Base-by-base conservation (phyloP, 2,113 vertebrate genomes). In the Urocitellus parryii region DNA sequence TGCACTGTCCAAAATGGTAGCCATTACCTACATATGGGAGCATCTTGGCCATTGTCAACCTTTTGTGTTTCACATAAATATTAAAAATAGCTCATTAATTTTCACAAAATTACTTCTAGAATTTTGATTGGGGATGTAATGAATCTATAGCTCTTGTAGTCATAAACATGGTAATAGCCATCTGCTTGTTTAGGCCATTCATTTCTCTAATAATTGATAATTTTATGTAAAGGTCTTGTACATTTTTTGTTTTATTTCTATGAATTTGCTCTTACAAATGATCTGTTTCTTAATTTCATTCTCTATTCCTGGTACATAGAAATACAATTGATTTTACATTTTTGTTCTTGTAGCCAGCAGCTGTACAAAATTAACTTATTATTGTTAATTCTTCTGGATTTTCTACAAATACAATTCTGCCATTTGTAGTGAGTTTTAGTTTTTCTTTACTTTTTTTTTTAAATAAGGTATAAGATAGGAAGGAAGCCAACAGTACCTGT, bases 351-450 rank as follows among this genome's bases (percentile, higher is more conserved):
- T 16, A 63, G 84, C 25, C 14, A 89, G 22, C 29, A 92, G 20
- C 25, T 92, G 17, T 63, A 76, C 63, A 89, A 85, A 91, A 74
- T 88, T 79, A 95, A 58, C 3, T 93, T 70, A 91, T 56, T 88
- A n/a, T 92, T 81, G 63, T 24, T 73, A 32, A 39, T 82, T 94
- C 11, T 82, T 89, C 85, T 48, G 45, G 80, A 78, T 76, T 88
- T 92, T 73, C 80, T 77, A 1, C 13, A 39, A 91, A 83, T 1
- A 4, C 18, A 80, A 4, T 80, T 72, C 53, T 95, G 8, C 13
- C 58, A 61, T 94, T 92, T 22, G 18, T 85, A 91, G 68, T 88
- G 81, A 61, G 25, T n/a, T 93, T 67, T 37, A 37, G 29, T 73
- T 39, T 58, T 85, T 70, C 4, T 8, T 32, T 8, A 48, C 63